phyloP scores from a whole-genome alignment of 2,797 vertebrate species.

The Oceanodroma leucorhoa region DNA sequence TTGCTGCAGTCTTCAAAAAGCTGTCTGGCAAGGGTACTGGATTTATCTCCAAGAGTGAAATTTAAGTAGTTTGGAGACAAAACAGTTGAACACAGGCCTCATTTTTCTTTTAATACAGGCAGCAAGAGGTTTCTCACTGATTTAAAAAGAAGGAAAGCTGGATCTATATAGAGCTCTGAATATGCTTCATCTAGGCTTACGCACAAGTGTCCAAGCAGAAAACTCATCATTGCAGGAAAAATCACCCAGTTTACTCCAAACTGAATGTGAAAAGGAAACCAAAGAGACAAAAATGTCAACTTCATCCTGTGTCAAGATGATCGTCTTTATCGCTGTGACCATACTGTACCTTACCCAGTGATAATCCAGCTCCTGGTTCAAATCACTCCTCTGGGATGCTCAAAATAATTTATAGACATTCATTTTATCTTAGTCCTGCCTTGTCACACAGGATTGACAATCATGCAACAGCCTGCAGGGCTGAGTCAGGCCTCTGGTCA shows the following conservation, averaged over 20 bases:
- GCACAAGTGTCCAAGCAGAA: neutral
- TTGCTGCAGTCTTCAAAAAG: neutral
- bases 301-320: neutral
- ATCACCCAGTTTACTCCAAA: neutral
- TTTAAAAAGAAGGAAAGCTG: neutral
- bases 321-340: neutral
- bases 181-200: neutral
- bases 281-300: neutral
- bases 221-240: neutral
- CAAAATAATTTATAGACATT: neutral
- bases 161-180: neutral
- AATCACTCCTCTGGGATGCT: neutral
- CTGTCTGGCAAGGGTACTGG: neutral
- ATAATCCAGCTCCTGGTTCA: neutral
- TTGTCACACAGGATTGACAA: neutral
- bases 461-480: neutral
- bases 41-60: constrained; percentile 30
- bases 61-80: constrained; percentile 33
- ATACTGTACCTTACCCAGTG: neutral
- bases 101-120: neutral
- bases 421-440: neutral
- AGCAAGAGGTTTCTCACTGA: neutral
- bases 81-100: neutral
- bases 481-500: neutral
- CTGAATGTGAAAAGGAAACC: neutral